phyloP scores from a whole-genome alignment of 1,140 invertebrate genomes.

The Drosophila asahinai region DNA sequence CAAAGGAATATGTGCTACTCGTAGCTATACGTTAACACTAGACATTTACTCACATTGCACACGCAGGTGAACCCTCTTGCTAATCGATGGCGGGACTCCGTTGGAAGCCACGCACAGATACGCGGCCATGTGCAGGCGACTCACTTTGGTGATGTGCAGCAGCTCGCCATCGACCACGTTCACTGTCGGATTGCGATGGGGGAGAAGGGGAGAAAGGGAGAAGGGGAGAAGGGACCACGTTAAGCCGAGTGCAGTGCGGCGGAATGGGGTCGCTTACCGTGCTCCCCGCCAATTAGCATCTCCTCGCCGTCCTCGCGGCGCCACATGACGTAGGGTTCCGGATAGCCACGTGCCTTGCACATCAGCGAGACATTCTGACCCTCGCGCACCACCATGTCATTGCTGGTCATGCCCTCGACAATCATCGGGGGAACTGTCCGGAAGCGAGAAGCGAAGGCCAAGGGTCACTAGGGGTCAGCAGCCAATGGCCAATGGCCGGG shows the following conservation, averaged over 20 bases:
- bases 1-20: not conserved
- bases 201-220: not conserved
- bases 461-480: conserved; percentile 34
- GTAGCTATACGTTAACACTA: not conserved
- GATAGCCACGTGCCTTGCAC: conserved; percentile 95
- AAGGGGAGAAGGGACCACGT: conserved; percentile 9
- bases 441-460: conserved; percentile 15
- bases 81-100: conserved; percentile 94
- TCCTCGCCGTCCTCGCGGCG: conserved; percentile 94
- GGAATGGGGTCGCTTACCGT: conserved; percentile 86
- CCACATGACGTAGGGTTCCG: conserved; percentile 96
- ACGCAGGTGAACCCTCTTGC: conserved; percentile 92
- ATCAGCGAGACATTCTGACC: conserved; percentile 94
- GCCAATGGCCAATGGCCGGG: conserved; percentile 11
- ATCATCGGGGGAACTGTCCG: conserved; percentile 93
- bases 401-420: conserved; percentile 93
- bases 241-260: conserved; percentile 23
- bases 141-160: conserved; percentile 94
- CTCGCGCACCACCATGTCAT: conserved; percentile 95
- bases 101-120: conserved; percentile 95
- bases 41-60: conserved; percentile 93
- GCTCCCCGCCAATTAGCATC: conserved; percentile 94
- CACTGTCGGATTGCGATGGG: conserved; percentile 86
- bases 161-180: conserved; percentile 94
- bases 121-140: conserved; percentile 95